phyloP scores from a whole-genome alignment of 2,888 invertebrate species.

The Cryptocephalus moraei region DNA sequence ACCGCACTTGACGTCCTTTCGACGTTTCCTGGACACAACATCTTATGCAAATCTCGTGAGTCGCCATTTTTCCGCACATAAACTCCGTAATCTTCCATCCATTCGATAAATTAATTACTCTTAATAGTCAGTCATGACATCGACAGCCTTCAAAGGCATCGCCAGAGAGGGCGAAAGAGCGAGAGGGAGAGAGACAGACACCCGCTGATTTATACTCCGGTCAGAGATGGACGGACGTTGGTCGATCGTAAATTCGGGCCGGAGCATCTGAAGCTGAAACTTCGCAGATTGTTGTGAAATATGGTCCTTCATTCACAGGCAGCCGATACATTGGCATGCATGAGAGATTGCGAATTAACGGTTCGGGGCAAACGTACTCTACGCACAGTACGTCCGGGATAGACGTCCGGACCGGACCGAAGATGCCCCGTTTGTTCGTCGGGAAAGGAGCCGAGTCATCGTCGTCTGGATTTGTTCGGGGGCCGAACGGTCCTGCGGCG shows the following conservation, averaged over 20 bases:
- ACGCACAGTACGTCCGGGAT: not conserved
- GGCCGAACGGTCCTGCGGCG: not conserved
- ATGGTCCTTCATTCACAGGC: slow-evolving; percentile 35
- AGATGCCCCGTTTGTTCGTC: not conserved
- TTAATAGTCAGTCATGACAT: not conserved
- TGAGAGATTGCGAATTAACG: slow-evolving; percentile 30
- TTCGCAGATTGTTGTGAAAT: slow-evolving; percentile 35
- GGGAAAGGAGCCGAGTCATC: not conserved
- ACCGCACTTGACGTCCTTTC: too few relatives aligned
- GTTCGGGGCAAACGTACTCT: slow-evolving; percentile 8
- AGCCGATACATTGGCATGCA: slow-evolving; percentile 28
- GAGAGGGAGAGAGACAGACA: not conserved
- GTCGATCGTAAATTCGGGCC: slow-evolving; percentile 32
- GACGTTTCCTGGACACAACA: too few relatives aligned
- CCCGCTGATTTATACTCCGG: not conserved
- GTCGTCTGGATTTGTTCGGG: not conserved
- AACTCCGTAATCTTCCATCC: not conserved
- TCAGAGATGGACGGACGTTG: slow-evolving; percentile 17
- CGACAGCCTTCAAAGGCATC: not conserved
- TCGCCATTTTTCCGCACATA: too few relatives aligned
- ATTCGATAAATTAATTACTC: not conserved
- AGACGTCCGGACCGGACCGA: not conserved
- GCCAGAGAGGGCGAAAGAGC: not conserved
- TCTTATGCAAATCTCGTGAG: too few relatives aligned
- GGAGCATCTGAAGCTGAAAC: slow-evolving; percentile 34